Base-by-base conservation (phyloP, 30 jellyfish, hydroid and myxozoan species). In the Turritopsis rubra region DNA sequence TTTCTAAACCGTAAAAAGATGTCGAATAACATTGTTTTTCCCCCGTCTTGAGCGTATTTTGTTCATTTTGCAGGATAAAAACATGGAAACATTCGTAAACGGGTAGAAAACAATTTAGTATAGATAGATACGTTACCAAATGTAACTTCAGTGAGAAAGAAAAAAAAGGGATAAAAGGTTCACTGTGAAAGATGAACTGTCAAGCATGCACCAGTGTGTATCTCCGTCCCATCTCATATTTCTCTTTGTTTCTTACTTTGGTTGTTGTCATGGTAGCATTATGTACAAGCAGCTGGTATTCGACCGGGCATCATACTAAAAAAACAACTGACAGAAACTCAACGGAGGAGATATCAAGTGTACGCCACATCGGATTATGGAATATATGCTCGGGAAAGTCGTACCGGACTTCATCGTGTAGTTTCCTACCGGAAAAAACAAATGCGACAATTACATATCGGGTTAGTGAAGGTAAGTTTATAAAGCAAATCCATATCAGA, bases 281-380 rank as follows among this genome's bases (percentile, higher is more conserved):
- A 18, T 80, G 87, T 3, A 80, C 87, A 41, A 52, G 81, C 22
- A 52, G 79, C 53, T 80, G 87, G 87, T 80, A 80, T 65, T 52
- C 79, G 31, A 52, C 21, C 23, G 53, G 21, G 24, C 18, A 79
- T n/a, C 31, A 70, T 0, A 8, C 21, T 5, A 41, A 5, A 5
- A 41, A 41, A 3, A 13, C 5, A 41, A 52, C 26, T 24, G 23
- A 41, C 79, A 41, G 83, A 79, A 41, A 80, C 65, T 52, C 79
- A 41, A 53, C 26, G 21, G 24, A 53, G 53, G 8, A 79, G 25
- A 52, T 13, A 17, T 8, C 8, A 20, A 80, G 79, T 21, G 52
- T 1, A 21, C 8, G 22, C 22, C 53, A 53, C n/a, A 23, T 80
- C 53, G 87, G 87, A n/a, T 8, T 80, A 25, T 80, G 87, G 87